Evolutionary conservation across 2,888 invertebrate genomes (phyloP), one percentile per base, ranked within the genome.

Genomic region (Dioctria linearis): DNA sequence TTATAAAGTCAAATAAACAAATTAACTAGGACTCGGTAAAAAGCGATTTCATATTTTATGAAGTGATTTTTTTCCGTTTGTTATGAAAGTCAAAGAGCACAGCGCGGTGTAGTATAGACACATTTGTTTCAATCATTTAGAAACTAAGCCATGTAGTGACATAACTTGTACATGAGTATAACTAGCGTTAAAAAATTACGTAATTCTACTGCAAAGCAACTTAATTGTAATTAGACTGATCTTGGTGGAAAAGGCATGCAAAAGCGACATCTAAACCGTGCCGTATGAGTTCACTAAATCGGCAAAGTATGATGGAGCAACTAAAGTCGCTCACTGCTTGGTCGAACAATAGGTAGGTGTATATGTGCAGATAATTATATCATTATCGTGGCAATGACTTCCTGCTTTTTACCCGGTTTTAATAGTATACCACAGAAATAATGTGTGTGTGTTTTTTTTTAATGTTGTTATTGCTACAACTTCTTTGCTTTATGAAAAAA

Each of bases 161-260:
- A 54, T 54, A 54, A 54, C 54, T 54, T n/a, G 6, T 4, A 25
- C 25, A 25, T 25, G 25, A 25, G 25, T 25, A 25, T 25, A 54
- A 54, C 4, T 54, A 11, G 11, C n/a, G 6, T n/a, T n/a, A 11
- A 54, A 8, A 11, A 54, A 54, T 54, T 54, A 54, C 54, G n/a
- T 54, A 8, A 54, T 54, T 54, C 4, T 11, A 54, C 54, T 54
- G 6, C 9, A 54, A 42, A n/a, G 51, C 57, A 57, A 73, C 73
- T 73, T 73, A 73, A 73, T 59, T 40, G 73, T 51, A 73, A 73
- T 73, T 73, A 73, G 59, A 42, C 73, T 37, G 59, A 73, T 73
- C 57, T 73, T 73, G 39, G 57, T 73, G 37, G 73, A 73, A 59
- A 54, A 8, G 59, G 57, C 43, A 49, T 57, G 25, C 73, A 51